A percentile compares a stretch with the other conserved stretches of the same genome.
Evolutionary conservation across 2,888 invertebrate species (phyloP).

Genomic region (Thysanoteuthis rhombus): DNA sequence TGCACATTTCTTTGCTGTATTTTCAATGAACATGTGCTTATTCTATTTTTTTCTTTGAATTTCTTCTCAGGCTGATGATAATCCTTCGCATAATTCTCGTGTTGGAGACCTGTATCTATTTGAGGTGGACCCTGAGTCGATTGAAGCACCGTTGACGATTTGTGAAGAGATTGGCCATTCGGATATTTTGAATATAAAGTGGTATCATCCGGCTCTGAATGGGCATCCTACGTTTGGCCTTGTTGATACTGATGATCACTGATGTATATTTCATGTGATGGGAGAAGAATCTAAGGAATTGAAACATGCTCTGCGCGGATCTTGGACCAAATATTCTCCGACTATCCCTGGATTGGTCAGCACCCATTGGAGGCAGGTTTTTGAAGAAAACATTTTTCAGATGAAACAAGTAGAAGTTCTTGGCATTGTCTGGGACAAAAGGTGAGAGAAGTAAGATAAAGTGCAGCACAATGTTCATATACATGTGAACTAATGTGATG

Average conservation of each 20-base stretch:
- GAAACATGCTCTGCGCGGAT: conserved; percentile 34
- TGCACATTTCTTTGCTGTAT: no score
- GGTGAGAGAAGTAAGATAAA: no score
- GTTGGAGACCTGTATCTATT: conserved; percentile 80
- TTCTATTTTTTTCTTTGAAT: background rate
- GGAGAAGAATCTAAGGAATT: conserved; percentile 28
- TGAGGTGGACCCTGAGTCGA: conserved; percentile 67
- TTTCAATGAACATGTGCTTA: no score
- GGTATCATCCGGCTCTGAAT: conserved; percentile 75
- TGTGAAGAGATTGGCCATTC: conserved; percentile 72
- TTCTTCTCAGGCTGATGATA: background rate
- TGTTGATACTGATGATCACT: conserved; percentile 78
- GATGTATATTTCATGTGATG: conserved; percentile 64
- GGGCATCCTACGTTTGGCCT: conserved; percentile 76
- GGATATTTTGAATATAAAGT: conserved; percentile 89
- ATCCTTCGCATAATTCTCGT: conserved; percentile 64
- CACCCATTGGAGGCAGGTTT: conserved; percentile 54
- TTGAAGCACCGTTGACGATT: conserved; percentile 34
- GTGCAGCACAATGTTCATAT: no score
- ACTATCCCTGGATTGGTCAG: conserved; percentile 86
- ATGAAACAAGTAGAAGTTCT: no score
- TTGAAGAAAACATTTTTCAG: no score
- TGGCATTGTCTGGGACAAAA: no score
- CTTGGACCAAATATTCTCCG: conserved; percentile 71
- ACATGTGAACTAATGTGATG: no score